A percentile compares a stretch with the other conserved stretches of the same genome.
Evolutionary conservation across 2,113 vertebrate species (phyloP).

Genomic region (Lophius piscatorius): DNA sequence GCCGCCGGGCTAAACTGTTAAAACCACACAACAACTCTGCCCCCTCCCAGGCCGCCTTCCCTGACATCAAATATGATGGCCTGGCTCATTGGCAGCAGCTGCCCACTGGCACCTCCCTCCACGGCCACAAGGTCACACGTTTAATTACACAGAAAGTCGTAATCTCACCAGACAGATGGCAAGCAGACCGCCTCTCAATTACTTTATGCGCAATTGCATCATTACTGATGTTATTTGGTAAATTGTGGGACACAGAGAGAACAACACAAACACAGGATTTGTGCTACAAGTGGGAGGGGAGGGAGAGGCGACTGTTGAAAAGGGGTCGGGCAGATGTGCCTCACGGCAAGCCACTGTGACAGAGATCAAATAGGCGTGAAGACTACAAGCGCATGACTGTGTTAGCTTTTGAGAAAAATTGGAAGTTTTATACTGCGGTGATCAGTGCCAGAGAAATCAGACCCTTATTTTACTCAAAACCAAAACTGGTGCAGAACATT

Average conservation of each 20-base stretch:
- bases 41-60: slow-evolving; percentile 33
- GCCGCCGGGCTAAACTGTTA: slow-evolving; percentile 70
- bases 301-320: slow-evolving; percentile 37
- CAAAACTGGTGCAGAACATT: slow-evolving; percentile 60
- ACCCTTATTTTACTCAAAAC: slow-evolving; percentile 63
- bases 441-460: slow-evolving; percentile 68
- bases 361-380: slow-evolving; percentile 74
- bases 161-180: slow-evolving; percentile 81
- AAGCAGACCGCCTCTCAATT: slow-evolving; percentile 73
- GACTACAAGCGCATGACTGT: slow-evolving; percentile 50
- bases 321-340: slow-evolving; percentile 64
- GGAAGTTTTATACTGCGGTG: slow-evolving; percentile 58
- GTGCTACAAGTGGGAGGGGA: slow-evolving; percentile 38
- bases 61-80: slow-evolving; percentile 63
- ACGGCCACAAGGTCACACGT: slow-evolving; percentile 75
- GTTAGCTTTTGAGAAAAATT: slow-evolving; percentile 54
- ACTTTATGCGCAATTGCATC: slow-evolving; percentile 80
- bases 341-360: slow-evolving; percentile 72
- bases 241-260: slow-evolving; percentile 63
- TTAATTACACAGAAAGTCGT: slow-evolving; percentile 83
- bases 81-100: slow-evolving; percentile 59
- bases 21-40: slow-evolving; percentile 53
- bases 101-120: slow-evolving; percentile 62
- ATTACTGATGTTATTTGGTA: slow-evolving; percentile 79
- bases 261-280: slow-evolving; percentile 55